Conservation (phyloP, 2,797 vertebrate genomes). For the Propithecus perrieri region DNA sequence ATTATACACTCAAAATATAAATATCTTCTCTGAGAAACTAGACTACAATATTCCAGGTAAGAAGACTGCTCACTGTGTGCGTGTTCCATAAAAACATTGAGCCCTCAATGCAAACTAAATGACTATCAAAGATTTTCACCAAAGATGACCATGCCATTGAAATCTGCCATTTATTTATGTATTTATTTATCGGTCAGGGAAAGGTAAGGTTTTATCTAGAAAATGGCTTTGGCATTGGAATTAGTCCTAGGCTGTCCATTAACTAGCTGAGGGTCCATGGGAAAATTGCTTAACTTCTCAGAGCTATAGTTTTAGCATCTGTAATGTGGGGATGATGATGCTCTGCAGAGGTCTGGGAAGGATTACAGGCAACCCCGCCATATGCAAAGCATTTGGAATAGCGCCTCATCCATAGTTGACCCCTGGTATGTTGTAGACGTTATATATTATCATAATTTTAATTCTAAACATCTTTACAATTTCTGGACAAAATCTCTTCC, state of each 20-base stretch:
- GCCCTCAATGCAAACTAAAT: not conserved
- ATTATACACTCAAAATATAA: not conserved
- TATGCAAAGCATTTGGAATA: not conserved
- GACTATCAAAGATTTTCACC: not conserved
- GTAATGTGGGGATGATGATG: fast-evolving
- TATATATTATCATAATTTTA: not conserved
- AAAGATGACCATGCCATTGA: not conserved
- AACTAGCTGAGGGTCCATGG: not conserved
- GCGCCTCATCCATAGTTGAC: not conserved
- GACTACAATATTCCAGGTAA: not conserved
- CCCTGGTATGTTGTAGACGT: not conserved
- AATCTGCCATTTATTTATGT: not conserved
- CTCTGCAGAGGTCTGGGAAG: not conserved
- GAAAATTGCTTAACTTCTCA: not conserved
- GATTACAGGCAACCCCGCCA: not conserved
- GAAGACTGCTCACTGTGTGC: not conserved
- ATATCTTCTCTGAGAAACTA: not conserved
- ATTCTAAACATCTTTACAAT: not conserved
- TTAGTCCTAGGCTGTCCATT: not conserved
- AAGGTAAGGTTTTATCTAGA: not conserved
- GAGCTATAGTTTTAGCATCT: not conserved
- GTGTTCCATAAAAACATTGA: not conserved
- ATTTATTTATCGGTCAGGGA: not conserved
- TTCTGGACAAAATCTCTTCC: not conserved
- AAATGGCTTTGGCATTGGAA: not conserved